Evolutionary conservation across 2,797 vertebrate genomes (phyloP).

Genomic region (Rhinichthys osculus): DNA sequence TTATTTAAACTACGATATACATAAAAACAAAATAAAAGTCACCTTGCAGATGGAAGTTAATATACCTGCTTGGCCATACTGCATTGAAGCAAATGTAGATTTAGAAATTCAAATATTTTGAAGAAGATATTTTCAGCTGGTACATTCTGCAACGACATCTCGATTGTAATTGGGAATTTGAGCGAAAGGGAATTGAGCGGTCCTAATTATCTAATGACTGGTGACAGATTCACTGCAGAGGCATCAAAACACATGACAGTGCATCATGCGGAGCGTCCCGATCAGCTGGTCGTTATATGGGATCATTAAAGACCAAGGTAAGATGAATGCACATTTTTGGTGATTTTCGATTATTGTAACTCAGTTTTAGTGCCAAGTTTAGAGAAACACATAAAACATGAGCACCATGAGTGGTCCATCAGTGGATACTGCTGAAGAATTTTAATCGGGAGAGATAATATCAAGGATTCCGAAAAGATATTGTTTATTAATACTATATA

Average conservation of each 20-base stretch:
- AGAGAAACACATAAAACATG: not conserved
- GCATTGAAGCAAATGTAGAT: not conserved
- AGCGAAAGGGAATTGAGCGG: not conserved
- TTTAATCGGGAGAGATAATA: not conserved
- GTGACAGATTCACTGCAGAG: slow-evolving; percentile 21
- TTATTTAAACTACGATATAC: not conserved
- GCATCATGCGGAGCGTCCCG: slow-evolving; percentile 14
- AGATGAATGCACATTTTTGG: not conserved
- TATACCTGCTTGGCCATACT: not conserved
- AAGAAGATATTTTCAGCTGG: not conserved
- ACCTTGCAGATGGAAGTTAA: not conserved
- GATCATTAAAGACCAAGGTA: slow-evolving; percentile 24
- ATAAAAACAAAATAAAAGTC: slow-evolving; percentile 30
- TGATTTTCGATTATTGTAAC: not conserved
- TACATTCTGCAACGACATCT: not conserved
- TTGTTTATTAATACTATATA: not conserved
- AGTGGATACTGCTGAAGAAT: slow-evolving; percentile 2
- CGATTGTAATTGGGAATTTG: not conserved
- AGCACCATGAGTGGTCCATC: not conserved
- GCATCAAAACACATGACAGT: slow-evolving; percentile 45
- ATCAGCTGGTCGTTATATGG: slow-evolving; percentile 10
- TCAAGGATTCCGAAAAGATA: not conserved
- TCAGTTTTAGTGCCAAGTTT: not conserved
- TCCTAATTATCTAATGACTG: not conserved
- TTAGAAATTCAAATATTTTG: not conserved